Base-by-base conservation (phyloP, 2,797 vertebrate species). In the Phrynocephalus guinanensis region DNA sequence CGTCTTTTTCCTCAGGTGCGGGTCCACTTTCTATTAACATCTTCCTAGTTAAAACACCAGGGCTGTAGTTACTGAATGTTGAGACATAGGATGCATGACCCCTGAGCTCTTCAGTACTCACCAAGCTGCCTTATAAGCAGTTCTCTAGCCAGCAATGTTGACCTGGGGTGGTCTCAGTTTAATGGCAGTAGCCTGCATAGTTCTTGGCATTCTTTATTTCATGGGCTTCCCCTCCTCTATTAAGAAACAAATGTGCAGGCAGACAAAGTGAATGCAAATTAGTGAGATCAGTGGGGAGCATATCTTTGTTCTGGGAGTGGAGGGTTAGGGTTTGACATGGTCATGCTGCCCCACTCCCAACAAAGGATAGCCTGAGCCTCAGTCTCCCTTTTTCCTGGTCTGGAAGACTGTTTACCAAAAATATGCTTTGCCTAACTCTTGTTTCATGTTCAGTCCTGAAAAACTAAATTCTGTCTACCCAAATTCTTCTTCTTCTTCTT, bases 371-470 rank as follows among this genome's bases (percentile, higher is more conserved):
- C 10, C 6, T 76, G 9, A 6, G 9, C 20, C 26, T 38, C 1
- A 80, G 77, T 86, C 50, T 86, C 50, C 72, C 30, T 82, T 85
- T 3, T 68, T 0, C 52, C 18, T 0, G 33, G 67, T 85, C 88
- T 89, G 2, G 16, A 52, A 86, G 82, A 63, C 52, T n/a, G 38
- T 84, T 71, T 87, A 52, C 28, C 68, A 68, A 30, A 28, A 52
- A n/a, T 26, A 33, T 87, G 28, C 6, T 68, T 79, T 52, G 38
- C 60, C 24, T 56, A 76, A n/a, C 0, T 73, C 72, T 26, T 87
- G 44, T 11, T 87, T 82, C 67, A 13, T 71, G 7, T 83, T 84
- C 0, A 9, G 0, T 89, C 93, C 85, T 79, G 63, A 85, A 71
- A 22, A 68, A 38, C 72, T 56, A 88, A 87, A 11, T 78, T 8